These are phyloP conservation scores for Polypedilum pembai DNA, from an alignment of 1,140 invertebrate species.

Conservation along the genomic window DNA sequence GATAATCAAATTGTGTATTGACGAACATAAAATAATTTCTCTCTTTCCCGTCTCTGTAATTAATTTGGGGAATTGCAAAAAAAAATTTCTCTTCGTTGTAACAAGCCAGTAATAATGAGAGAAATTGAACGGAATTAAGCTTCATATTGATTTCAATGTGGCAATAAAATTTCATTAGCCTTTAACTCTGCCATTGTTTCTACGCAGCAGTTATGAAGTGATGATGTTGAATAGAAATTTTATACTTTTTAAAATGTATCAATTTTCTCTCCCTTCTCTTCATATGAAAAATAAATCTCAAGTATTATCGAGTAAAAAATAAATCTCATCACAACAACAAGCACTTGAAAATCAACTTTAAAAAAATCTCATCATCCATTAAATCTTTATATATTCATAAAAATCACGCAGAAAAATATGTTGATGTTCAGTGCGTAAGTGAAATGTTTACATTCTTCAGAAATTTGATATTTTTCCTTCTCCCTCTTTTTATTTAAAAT, in stretches of 20 bases:
- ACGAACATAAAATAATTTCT: not conserved
- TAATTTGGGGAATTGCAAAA: not conserved
- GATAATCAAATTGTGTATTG: conserved; percentile 18
- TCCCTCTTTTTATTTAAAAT: not conserved
- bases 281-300: too few species aligned
- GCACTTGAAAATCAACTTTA: not conserved
- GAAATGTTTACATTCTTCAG: not conserved
- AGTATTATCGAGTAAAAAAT: too few species aligned
- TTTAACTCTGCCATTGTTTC: not conserved
- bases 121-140: not conserved
- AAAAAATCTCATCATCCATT: not conserved
- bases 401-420: not conserved
- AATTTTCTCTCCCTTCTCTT: too few species aligned
- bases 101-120: not conserved
- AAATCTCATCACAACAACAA: too few species aligned
- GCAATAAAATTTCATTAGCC: not conserved
- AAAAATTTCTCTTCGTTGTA: not conserved
- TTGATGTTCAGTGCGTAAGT: not conserved
- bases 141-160: not conserved
- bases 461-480: conserved; percentile 10
- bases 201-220: not conserved
- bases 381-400: conserved; percentile 6
- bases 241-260: too few species aligned
- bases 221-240: not conserved
- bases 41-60: not conserved